Evolutionary conservation across 2,888 invertebrate genomes (phyloP).

Genomic region (Machimus rusticus): DNA sequence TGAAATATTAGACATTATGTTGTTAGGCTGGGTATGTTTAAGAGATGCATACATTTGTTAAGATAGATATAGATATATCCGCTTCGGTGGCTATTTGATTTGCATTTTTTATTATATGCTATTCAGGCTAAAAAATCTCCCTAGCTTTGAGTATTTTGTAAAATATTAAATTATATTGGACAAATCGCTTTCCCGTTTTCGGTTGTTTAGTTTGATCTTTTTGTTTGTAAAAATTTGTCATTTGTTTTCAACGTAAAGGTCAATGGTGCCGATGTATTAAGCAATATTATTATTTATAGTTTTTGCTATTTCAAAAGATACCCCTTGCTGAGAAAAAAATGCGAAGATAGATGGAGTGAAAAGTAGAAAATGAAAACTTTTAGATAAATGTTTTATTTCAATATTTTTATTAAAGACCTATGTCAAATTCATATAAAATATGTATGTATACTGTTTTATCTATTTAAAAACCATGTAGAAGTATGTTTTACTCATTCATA

Average conservation of each 20-base stretch:
- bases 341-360: too few relatives aligned
- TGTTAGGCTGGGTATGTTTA: neutral
- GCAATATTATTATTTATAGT: neutral
- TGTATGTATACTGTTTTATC: too few relatives aligned
- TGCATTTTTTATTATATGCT: neutral
- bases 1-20: neutral
- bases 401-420: too few relatives aligned
- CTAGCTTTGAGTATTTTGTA: neutral
- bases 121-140: neutral
- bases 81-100: neutral
- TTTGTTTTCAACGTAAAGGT: neutral
- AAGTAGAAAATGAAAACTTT: too few relatives aligned
- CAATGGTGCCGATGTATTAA: neutral
- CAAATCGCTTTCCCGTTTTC: neutral
- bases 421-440: too few relatives aligned
- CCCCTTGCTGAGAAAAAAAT: too few relatives aligned
- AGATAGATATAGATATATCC: neutral
- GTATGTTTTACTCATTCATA: too few relatives aligned
- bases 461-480: too few relatives aligned
- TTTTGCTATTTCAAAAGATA: neutral
- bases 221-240: neutral
- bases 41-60: neutral
- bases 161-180: neutral
- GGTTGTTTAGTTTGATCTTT: neutral
- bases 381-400: too few relatives aligned